These are phyloP conservation scores for Linepithema humile DNA, from an alignment of 1,140 invertebrate genomes.

Conservation along the genomic window DNA sequence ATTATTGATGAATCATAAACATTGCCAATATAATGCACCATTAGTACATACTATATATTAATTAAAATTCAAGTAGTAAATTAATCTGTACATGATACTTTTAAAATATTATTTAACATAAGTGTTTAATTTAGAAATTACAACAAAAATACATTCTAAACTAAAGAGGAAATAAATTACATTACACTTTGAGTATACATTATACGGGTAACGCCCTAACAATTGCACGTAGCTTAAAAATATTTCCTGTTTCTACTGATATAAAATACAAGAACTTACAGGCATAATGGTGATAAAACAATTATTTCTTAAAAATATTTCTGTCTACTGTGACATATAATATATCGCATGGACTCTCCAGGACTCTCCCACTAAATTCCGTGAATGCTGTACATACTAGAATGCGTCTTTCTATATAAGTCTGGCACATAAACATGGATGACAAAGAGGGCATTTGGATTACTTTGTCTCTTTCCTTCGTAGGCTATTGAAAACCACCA, in stretches of 20 bases:
- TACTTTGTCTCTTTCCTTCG: too few species aligned
- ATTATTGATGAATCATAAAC: background rate
- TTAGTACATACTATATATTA: too few species aligned
- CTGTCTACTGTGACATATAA: background rate
- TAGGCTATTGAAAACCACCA: too few species aligned
- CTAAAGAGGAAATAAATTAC: background rate
- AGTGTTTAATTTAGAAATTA: background rate
- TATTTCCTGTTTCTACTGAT: background rate
- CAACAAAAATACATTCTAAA: background rate
- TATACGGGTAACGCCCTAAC: background rate
- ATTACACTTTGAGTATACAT: conserved; percentile 7
- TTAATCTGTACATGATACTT: background rate
- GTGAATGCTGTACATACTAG: background rate
- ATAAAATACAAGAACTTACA: background rate
- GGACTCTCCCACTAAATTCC: background rate
- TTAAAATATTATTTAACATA: background rate
- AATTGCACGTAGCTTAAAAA: background rate
- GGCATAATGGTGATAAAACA: background rate
- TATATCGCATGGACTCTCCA: background rate
- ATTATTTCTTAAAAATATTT: background rate
- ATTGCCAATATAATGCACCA: too few species aligned
- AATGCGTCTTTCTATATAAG: too few species aligned
- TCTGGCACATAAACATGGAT: too few species aligned
- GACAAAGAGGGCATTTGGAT: too few species aligned
- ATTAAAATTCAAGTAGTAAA: background rate